phyloP scores from a whole-genome alignment of 2,797 vertebrate species.

The Lutjanus argentimaculatus region DNA sequence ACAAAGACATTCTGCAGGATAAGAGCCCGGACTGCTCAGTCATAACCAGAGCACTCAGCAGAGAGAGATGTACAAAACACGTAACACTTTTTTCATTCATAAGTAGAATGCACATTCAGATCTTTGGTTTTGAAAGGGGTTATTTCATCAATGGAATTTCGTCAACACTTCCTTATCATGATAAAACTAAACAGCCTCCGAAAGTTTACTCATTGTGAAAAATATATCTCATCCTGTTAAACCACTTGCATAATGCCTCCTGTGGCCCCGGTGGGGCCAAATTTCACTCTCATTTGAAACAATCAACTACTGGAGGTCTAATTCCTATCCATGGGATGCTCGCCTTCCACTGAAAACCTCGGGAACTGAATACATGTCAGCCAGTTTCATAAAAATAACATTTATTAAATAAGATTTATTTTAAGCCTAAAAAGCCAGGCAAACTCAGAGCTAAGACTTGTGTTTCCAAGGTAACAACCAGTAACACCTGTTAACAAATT shows the following conservation, averaged over 20 bases:
- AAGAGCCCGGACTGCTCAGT: background rate
- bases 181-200: background rate
- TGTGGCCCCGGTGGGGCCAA: background rate
- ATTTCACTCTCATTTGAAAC: no score
- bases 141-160: background rate
- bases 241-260: background rate
- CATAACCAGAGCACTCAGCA: background rate
- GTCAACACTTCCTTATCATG: background rate
- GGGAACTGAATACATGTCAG: no score
- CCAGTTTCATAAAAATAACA: background rate
- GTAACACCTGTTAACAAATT: no score
- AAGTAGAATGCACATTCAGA: background rate
- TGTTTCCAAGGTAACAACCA: background rate
- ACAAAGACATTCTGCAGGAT: conserved; percentile 17
- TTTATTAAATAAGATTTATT: background rate
- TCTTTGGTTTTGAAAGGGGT: background rate
- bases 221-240: background rate
- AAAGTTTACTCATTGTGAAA: background rate
- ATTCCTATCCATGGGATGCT: no score
- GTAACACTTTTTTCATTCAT: no score
- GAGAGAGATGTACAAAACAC: background rate
- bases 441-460: background rate
- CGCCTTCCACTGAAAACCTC: no score
- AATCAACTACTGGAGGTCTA: no score
- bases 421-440: background rate